Base-by-base conservation (phyloP, 2,113 vertebrate genomes). In the Trichechus manatus region DNA sequence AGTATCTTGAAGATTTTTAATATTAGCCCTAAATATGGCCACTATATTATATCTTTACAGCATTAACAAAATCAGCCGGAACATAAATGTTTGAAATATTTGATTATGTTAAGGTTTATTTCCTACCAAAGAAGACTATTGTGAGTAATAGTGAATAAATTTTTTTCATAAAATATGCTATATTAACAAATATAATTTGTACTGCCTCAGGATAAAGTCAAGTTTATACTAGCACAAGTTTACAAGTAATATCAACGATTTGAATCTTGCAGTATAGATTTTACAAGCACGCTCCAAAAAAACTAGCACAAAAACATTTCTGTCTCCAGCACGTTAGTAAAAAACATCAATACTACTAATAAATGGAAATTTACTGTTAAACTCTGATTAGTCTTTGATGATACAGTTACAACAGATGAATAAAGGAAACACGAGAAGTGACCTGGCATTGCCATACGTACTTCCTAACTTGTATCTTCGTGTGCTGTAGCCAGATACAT, bases 1-100 rank as follows among this genome's bases (percentile, higher is more conserved):
- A 77, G 15, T 47, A 89, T 74, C 70, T 97, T 13, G 39, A 81
- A 87, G 15, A 3, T 77, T 97, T 93, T 59, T 47, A 82, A 89
- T 19, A 81, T 17, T 86, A 89, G 59, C 2, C 50, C 63, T 93
- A 93, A 74, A 93, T 25, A 91, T 42, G 1, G 3, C 88, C 29
- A 81, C n/a, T 79, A 23, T 74, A 20, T 5, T 93, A 59, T 20
- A 91, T 39, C 3, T 80, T 64, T 68, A 75, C n/a, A n/a, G 63
- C 36, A 61, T 92, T 75, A 85, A 89, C 27, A 91, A 89, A 90
- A 47, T 75, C 31, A 91, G 23, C 6, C 93, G 1, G 82, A 83
- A 70, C 5, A 27, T n/a, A 88, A 47, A 2, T 72, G 13, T 66
- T 75, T 72, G 53, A 93, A 92, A 64, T 87, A 50, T 47, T 95